Percentiles rank a stretch among this genome's conserved stretches.
Evolutionary conservation across 2,797 vertebrate species (phyloP).

Genomic region (Tenualosa ilisha): DNA sequence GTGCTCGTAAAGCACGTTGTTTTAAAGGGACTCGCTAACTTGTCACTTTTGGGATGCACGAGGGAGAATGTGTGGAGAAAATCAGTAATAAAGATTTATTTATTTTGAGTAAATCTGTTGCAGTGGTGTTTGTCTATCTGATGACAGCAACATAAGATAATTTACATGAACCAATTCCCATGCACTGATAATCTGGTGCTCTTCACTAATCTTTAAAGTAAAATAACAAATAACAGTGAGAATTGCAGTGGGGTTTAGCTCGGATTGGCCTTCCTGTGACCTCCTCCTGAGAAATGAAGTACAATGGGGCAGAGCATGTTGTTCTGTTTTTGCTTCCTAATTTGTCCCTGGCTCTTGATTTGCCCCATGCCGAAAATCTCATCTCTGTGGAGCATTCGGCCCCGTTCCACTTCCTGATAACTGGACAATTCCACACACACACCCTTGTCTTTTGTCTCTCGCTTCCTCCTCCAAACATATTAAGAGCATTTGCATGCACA

Average conservation of each 20-base stretch:
- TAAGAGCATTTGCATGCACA: background rate
- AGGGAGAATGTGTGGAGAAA: constrained; percentile 82
- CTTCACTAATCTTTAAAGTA: background rate
- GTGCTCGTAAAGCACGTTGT: constrained; percentile 39
- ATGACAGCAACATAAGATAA: background rate
- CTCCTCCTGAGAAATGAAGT: background rate
- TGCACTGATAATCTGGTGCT: background rate
- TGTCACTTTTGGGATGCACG: constrained; percentile 75
- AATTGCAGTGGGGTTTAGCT: background rate
- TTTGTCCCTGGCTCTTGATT: background rate
- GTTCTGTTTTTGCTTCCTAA: background rate
- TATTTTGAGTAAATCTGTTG: constrained; percentile 86
- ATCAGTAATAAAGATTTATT: constrained; percentile 97
- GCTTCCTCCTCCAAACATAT: background rate
- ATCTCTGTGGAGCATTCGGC: background rate
- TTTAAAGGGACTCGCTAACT: constrained; percentile 61
- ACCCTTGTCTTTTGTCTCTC: background rate
- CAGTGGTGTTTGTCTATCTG: background rate
- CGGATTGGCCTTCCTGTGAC: background rate
- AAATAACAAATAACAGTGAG: background rate
- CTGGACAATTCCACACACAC: background rate
- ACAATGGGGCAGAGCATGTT: background rate
- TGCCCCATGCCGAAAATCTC: background rate
- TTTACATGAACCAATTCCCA: background rate
- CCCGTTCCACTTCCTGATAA: background rate